Evolutionary conservation across 1,140 invertebrate species (phyloP).

Genomic region (Calosoma granatense): DNA sequence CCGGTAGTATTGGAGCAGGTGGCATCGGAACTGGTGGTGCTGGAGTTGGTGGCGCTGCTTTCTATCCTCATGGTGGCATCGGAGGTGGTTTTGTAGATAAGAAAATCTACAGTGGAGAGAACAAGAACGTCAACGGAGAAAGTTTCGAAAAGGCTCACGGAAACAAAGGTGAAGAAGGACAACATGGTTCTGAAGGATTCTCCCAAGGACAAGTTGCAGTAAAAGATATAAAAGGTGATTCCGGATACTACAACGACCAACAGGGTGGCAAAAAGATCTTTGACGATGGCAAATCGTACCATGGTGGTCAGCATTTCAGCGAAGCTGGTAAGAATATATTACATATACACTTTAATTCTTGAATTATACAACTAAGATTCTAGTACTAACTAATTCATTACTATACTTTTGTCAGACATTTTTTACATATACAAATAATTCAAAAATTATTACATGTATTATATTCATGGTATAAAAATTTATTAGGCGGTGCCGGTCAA

Average conservation of each 20-base stretch:
- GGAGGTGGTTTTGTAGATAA: conserved; percentile 41
- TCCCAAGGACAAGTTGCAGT: conserved; percentile 37
- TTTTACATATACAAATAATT: no score
- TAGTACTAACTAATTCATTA: conserved; percentile 6
- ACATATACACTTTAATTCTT: not conserved
- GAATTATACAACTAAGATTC: conserved; percentile 1
- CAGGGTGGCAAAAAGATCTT: conserved; percentile 43
- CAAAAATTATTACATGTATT: no score
- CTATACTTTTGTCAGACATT: conserved; percentile 8
- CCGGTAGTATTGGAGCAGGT: conserved; percentile 25
- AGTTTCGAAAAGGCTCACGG: conserved; percentile 41
- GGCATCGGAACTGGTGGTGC: conserved; percentile 23
- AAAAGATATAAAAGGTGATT: conserved; percentile 41
- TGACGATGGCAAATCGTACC: conserved; percentile 44
- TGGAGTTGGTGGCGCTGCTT: not conserved
- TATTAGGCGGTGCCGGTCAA: conserved; percentile 39
- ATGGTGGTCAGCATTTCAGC: conserved; percentile 42
- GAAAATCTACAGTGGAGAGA: conserved; percentile 41
- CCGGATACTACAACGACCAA: conserved; percentile 43
- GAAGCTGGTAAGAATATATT: conserved; percentile 37
- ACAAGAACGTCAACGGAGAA: conserved; percentile 42
- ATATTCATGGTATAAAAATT: no score
- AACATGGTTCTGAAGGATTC: conserved; percentile 42
- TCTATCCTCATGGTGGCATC: not conserved
- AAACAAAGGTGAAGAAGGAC: conserved; percentile 39